Percentiles rank a stretch among this genome's conserved stretches.
Conservation (phyloP, 2,888 invertebrate species). For the Tenthredo distinguenda region DNA sequence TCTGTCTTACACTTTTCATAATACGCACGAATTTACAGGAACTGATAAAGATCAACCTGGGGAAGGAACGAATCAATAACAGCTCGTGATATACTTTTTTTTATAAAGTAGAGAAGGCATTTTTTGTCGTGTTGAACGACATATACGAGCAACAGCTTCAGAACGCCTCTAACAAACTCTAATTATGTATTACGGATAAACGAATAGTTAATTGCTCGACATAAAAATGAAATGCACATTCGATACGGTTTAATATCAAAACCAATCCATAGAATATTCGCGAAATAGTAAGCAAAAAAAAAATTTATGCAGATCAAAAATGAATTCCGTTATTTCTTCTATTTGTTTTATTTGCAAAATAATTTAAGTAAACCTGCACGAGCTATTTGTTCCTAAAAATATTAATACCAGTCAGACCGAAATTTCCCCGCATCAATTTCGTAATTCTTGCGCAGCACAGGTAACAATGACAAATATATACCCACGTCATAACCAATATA, state of each 20-base stretch:
- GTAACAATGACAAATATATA: neutral
- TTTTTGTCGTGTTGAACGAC: neutral
- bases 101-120: neutral
- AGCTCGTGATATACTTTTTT: neutral
- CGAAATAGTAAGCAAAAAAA: neutral
- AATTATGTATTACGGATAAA: neutral
- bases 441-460: neutral
- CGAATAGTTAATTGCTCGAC: neutral
- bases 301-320: neutral
- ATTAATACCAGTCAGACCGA: neutral
- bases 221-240: neutral
- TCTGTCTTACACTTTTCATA: neutral
- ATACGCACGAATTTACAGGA: neutral
- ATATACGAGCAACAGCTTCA: neutral
- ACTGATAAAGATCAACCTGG: neutral
- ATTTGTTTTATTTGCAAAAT: neutral
- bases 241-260: neutral
- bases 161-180: neutral
- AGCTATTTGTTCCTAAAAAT: neutral
- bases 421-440: neutral
- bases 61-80: neutral
- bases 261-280: neutral
- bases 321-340: neutral
- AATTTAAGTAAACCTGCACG: neutral
- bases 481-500: slow-evolving; percentile 1